phyloP scores from a whole-genome alignment of 2,888 invertebrate species.

The Sinotaia quadrata region DNA sequence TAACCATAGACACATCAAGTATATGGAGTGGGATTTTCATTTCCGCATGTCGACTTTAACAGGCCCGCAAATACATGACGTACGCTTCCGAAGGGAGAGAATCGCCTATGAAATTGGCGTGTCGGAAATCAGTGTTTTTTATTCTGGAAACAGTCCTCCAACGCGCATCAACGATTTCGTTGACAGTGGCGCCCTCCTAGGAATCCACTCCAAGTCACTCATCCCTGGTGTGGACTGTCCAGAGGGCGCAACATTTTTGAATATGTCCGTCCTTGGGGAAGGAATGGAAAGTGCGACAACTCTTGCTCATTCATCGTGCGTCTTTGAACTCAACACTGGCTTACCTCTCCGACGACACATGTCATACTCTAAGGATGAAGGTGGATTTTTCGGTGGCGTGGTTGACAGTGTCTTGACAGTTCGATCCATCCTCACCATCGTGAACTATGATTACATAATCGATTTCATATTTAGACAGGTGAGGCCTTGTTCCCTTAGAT shows the following conservation, averaged over 20 bases:
- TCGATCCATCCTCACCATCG: constrained; percentile 52
- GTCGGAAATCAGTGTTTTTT: constrained; percentile 60
- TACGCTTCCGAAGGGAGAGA: constrained; percentile 54
- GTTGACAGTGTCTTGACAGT: constrained; percentile 49
- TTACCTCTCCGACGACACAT: constrained; percentile 59
- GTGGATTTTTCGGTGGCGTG: constrained; percentile 56
- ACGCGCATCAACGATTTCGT: constrained; percentile 45
- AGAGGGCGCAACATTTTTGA: constrained; percentile 49
- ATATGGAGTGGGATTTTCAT: constrained; percentile 63
- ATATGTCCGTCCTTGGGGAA: constrained; percentile 34
- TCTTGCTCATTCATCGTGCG: constrained; percentile 49
- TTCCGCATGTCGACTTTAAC: constrained; percentile 53
- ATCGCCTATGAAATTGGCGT: constrained; percentile 65
- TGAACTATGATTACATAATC: constrained; percentile 64
- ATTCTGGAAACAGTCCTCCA: constrained; percentile 52
- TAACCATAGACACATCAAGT: constrained; percentile 52
- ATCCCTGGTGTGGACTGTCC: constrained; percentile 65
- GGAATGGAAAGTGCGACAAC: neutral
- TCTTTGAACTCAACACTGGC: constrained; percentile 63
- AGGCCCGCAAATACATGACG: constrained; percentile 58
- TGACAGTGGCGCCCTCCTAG: constrained; percentile 47
- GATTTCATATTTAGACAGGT: constrained; percentile 65
- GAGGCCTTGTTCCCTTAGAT: neutral
- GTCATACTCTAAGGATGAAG: constrained; percentile 31
- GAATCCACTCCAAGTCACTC: constrained; percentile 33